A percentile compares a stretch with the other conserved stretches of the same genome.
phyloP scores from a whole-genome alignment of 2,113 vertebrate species.

The Plestiodon gilberti region DNA sequence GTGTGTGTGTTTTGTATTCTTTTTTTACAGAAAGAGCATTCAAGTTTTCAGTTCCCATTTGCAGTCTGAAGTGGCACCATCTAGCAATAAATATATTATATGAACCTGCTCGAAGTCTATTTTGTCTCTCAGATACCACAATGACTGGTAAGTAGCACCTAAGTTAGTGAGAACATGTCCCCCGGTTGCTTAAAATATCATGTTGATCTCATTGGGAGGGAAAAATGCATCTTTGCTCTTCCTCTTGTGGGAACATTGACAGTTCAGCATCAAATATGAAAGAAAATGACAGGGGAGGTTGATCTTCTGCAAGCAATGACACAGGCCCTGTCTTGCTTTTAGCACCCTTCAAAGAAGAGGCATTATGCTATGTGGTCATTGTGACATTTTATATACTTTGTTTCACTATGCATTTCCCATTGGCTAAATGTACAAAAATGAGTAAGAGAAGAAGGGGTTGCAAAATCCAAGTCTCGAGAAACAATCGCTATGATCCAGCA shows the following conservation, averaged over 20 bases:
- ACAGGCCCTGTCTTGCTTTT: too few relatives aligned
- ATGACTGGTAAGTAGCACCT: neutral
- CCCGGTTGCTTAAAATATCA: neutral
- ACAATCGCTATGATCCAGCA: neutral
- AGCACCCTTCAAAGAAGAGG: too few relatives aligned
- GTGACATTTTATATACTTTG: neutral
- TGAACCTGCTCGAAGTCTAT: neutral
- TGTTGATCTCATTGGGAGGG: neutral
- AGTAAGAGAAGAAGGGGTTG: slow-evolving; percentile 50
- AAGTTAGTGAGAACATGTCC: neutral
- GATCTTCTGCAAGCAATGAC: too few relatives aligned
- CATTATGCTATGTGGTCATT: neutral
- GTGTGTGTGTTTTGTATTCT: too few relatives aligned
- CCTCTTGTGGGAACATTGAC: neutral
- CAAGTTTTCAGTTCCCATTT: too few relatives aligned
- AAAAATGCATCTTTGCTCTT: neutral
- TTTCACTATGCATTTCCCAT: neutral
- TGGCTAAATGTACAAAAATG: slow-evolving; percentile 4
- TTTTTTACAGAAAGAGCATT: too few relatives aligned
- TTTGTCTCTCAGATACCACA: neutral
- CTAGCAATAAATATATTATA: too few relatives aligned
- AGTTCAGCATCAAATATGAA: too few relatives aligned
- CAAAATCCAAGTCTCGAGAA: slow-evolving; percentile 18
- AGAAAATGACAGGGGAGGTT: too few relatives aligned
- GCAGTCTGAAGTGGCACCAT: too few relatives aligned